Evolutionary conservation across 2,113 vertebrate species (phyloP).

Genomic region (Tylochromis polylepis): DNA sequence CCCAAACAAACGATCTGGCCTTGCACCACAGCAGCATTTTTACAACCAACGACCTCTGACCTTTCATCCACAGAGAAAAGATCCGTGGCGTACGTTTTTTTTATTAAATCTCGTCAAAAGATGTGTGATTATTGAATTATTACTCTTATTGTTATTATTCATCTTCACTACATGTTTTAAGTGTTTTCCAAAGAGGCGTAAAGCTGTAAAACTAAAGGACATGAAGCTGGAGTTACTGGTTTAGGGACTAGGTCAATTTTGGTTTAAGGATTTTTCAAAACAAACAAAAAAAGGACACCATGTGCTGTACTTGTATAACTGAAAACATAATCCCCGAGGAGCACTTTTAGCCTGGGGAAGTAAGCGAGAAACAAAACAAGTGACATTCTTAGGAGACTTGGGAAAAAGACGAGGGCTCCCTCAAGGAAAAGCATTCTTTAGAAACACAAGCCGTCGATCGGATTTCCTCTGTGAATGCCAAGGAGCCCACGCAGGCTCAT

Average conservation of each 20-base stretch:
- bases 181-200: neutral
- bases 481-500: neutral
- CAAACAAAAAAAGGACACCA: too few species aligned
- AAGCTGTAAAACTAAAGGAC: too few species aligned
- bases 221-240: too few species aligned
- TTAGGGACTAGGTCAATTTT: neutral
- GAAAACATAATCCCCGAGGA: neutral
- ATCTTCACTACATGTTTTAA: neutral
- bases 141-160: neutral
- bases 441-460: neutral
- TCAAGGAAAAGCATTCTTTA: neutral
- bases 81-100: too few species aligned
- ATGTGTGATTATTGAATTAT: fast-evolving
- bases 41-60: neutral
- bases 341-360: neutral
- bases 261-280: too few species aligned
- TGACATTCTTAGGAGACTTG: neutral
- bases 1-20: neutral
- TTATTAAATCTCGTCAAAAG: neutral
- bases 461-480: neutral
- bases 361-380: neutral
- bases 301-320: fast-evolving
- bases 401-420: neutral
- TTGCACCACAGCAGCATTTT: neutral
- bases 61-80: neutral